Base-by-base conservation (phyloP, 2,888 invertebrate genomes). In the Saturnia japonica region DNA sequence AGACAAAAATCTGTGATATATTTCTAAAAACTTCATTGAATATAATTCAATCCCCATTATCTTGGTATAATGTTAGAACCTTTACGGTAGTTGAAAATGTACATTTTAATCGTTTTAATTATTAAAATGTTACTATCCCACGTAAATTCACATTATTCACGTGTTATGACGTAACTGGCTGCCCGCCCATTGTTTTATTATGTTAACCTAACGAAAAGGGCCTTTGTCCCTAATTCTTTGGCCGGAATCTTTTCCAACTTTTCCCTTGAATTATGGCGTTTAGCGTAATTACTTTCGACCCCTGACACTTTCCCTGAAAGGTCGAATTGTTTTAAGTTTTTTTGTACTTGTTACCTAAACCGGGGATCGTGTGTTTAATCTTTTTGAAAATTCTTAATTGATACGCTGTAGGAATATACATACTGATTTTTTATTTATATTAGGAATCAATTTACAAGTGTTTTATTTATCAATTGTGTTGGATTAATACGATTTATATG, bases 161-260 rank as follows among this genome's bases (percentile, higher is more conserved):
- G 64, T 64, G 64, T 64, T 40, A 64, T 40, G n/a, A 40, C 40
- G 40, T 64, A 64, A 64, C 64, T 64, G 64, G 64, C 64, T 28
- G 57, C 54, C 69, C 77, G 72, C 68, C 84, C 80, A 85, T 87
- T 87, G 87, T 87, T 86, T 84, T 85, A 90, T 89, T 88, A 88
- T 88, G 87, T 88, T 83, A 83, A 81, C 82, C 78, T 73, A 70
- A 77, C 81, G 77, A 84, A 84, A 84, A 84, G 79, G 80, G 82
- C 77, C 76, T 81, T 85, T 84, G 83, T 84, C 76, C 76, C 74
- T 82, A 86, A 90, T 90, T 90, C 90, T 90, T 89, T 85, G 82
- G 82, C 76, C 78, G 85, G 84, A 88, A 88, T 88, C 88, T 91
- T 91, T 90, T 86, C 86, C 83, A 89, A 88, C 83, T 89, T 82